These are phyloP conservation scores for Brachionus rubens DNA, from an alignment of 1,140 invertebrate species.

Conservation along the genomic window DNA sequence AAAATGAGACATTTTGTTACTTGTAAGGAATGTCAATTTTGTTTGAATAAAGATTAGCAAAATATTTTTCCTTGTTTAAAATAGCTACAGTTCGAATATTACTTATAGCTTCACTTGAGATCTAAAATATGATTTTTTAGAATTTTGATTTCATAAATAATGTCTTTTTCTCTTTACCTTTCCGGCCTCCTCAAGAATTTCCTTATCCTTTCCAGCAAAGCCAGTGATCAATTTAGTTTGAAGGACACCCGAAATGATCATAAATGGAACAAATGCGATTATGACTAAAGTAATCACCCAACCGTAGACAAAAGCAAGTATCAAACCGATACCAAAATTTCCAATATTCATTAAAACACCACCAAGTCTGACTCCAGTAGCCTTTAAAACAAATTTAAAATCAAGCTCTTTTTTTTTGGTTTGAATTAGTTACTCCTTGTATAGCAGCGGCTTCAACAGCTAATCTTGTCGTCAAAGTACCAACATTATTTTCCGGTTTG, in stretches of 20 bases:
- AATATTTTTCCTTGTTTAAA: slow-evolving; percentile 60
- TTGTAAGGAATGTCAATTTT: slow-evolving; percentile 47
- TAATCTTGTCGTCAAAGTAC: slow-evolving; percentile 62
- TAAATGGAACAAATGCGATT: slow-evolving; percentile 69
- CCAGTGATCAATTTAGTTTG: slow-evolving; percentile 51
- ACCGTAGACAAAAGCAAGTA: slow-evolving; percentile 72
- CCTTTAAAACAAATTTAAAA: not conserved
- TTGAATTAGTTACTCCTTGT: slow-evolving; percentile 61
- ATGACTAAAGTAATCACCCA: slow-evolving; percentile 78
- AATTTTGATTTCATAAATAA: too few species aligned
- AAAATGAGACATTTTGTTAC: not conserved
- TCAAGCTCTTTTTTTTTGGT: slow-evolving; percentile 50
- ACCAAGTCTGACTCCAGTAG: slow-evolving; percentile 39
- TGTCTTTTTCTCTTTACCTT: not conserved
- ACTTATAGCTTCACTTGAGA: slow-evolving; percentile 63
- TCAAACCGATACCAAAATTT: slow-evolving; percentile 69
- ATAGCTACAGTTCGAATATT: slow-evolving; percentile 65
- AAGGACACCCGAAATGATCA: slow-evolving; percentile 60
- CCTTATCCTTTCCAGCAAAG: slow-evolving; percentile 40
- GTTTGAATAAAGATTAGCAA: slow-evolving; percentile 55
- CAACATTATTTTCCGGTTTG: slow-evolving; percentile 61
- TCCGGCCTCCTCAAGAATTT: slow-evolving; percentile 38
- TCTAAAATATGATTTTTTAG: slow-evolving; percentile 48
- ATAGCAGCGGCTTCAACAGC: slow-evolving; percentile 64
- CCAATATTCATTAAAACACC: slow-evolving; percentile 58